Evolutionary conservation across 92 coral and sea anemone species (phyloP).

Genomic region (Epizoanthus stellaris): DNA sequence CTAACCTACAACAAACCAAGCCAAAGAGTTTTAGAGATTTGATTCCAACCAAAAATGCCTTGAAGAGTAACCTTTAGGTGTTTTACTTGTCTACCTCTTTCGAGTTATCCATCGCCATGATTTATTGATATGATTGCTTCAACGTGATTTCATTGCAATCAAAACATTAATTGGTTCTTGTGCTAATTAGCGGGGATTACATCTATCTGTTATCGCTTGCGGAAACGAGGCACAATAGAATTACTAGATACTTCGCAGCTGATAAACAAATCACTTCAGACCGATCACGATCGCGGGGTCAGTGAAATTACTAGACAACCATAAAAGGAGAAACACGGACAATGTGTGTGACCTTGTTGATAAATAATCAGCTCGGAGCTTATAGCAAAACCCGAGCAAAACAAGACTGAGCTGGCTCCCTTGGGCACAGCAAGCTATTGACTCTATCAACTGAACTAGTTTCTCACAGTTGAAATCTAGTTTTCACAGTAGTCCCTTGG

Average conservation of each 20-base stretch:
- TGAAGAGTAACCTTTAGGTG: neutral
- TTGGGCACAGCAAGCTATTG: too few species aligned
- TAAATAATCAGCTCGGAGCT: too few species aligned
- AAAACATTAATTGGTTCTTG: constrained; percentile 31
- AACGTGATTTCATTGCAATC: constrained; percentile 4
- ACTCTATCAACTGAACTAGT: too few species aligned
- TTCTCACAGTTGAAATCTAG: too few species aligned
- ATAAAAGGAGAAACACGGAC: too few species aligned
- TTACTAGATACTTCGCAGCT: constrained; percentile 31
- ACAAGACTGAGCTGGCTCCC: too few species aligned
- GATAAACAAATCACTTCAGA: constrained; percentile 26
- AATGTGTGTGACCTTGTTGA: too few species aligned
- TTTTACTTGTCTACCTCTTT: constrained; percentile 9
- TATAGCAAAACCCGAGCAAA: too few species aligned
- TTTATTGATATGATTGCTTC: neutral
- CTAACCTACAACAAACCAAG: constrained; percentile 2
- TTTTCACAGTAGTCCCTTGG: too few species aligned
- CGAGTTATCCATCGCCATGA: constrained; percentile 25
- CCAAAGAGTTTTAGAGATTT: neutral
- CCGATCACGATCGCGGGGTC: neutral
- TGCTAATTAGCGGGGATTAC: constrained; percentile 32
- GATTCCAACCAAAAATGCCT: neutral
- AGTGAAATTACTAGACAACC: neutral
- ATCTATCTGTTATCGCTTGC: constrained; percentile 45
- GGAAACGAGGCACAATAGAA: constrained; percentile 17